Evolutionary conservation across 2,797 vertebrate genomes (phyloP).

Genomic region (Threskiornis aethiopicus): DNA sequence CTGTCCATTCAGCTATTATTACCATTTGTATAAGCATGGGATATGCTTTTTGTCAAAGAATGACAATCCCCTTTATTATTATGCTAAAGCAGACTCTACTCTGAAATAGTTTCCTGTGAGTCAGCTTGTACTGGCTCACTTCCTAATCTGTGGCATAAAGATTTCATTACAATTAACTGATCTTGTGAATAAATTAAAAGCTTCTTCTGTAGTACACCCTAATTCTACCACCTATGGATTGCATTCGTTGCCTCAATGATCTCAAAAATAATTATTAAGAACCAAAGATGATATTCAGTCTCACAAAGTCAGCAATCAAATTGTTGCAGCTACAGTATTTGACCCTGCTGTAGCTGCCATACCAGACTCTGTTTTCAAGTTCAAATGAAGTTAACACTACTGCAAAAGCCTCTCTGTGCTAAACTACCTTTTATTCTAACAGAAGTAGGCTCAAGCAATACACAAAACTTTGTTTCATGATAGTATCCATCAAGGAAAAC

Average conservation of each 20-base stretch:
- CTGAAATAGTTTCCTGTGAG: conserved; percentile 5
- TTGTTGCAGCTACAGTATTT: not conserved
- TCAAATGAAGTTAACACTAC: not conserved
- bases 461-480: not conserved
- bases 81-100: not conserved
- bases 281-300: not conserved
- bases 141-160: not conserved
- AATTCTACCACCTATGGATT: not conserved
- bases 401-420: not conserved
- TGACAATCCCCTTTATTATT: not conserved
- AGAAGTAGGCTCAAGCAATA: not conserved
- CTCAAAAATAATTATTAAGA: not conserved
- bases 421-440: not conserved
- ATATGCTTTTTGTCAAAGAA: not conserved
- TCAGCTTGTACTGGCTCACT: not conserved
- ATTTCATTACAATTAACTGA: not conserved
- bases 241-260: not conserved
- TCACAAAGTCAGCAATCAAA: not conserved
- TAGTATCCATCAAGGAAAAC: not conserved
- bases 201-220: not conserved
- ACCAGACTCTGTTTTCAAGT: not conserved
- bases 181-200: not conserved
- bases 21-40: not conserved
- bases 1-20: not conserved
- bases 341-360: not conserved